Conservation (phyloP, 2,113 vertebrate genomes). For the Saguinus imperator region DNA sequence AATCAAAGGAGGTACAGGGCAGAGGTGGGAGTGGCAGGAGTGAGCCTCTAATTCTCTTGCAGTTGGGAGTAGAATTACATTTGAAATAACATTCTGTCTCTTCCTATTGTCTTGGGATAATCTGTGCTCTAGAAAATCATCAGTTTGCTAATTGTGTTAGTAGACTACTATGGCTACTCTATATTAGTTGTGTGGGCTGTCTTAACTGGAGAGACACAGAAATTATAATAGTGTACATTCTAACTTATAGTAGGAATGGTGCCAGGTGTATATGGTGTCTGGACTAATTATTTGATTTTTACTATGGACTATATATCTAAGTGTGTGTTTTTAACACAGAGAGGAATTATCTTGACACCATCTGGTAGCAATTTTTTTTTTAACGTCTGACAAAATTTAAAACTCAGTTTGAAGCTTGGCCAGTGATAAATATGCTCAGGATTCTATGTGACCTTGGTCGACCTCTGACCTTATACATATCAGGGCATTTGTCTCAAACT, state of each 20-base stretch:
- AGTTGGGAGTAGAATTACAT: not conserved
- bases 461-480: slow-evolving; percentile 85
- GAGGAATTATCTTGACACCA: slow-evolving; percentile 81
- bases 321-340: slow-evolving; percentile 69
- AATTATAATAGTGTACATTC: not conserved
- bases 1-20: not conserved
- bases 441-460: slow-evolving; percentile 85
- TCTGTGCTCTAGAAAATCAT: slow-evolving; percentile 1
- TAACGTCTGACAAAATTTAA: slow-evolving; percentile 87
- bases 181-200: not conserved
- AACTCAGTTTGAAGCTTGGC: slow-evolving; percentile 87
- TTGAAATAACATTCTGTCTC: not conserved
- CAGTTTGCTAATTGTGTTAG: not conserved
- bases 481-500: slow-evolving; percentile 85
- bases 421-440: slow-evolving; percentile 87
- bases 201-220: not conserved
- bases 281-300: slow-evolving; percentile 57
- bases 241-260: slow-evolving; percentile 9
- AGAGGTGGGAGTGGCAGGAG: not conserved
- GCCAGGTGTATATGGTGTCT: slow-evolving; percentile 16
- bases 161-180: not conserved
- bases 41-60: not conserved
- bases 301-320: slow-evolving; percentile 62
- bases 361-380: slow-evolving; percentile 81
- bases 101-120: not conserved